A percentile compares a stretch with the other conserved stretches of the same genome.
Evolutionary conservation across 2,113 vertebrate species (phyloP).

Genomic region (Laterallus jamaicensis): DNA sequence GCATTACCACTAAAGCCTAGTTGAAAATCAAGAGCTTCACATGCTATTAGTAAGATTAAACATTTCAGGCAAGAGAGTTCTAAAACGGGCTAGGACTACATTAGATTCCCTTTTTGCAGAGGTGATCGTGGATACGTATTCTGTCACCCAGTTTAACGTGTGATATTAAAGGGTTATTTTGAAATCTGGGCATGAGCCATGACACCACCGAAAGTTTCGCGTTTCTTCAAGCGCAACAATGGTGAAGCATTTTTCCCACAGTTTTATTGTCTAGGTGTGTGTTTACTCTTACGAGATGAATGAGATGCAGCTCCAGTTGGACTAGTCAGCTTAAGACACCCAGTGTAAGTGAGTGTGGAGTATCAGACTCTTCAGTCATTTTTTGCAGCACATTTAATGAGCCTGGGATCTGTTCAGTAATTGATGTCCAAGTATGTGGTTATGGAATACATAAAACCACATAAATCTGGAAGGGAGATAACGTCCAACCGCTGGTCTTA

Average conservation of each 20-base stretch:
- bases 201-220: neutral
- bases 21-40: neutral
- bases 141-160: neutral
- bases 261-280: slow-evolving; percentile 65
- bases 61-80: neutral
- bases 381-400: neutral
- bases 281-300: slow-evolving; percentile 44
- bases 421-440: neutral
- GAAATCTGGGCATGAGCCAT: neutral
- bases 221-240: neutral
- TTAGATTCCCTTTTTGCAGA: neutral
- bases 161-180: neutral
- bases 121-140: neutral
- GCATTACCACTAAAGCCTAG: neutral
- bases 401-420: neutral
- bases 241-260: slow-evolving; percentile 55
- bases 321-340: slow-evolving; percentile 38
- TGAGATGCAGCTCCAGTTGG: slow-evolving; percentile 48
- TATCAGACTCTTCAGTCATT: neutral
- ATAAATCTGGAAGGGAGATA: neutral
- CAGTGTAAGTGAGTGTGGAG: neutral
- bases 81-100: neutral
- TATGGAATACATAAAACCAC: neutral
- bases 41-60: neutral
- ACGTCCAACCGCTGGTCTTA: neutral